These are phyloP conservation scores for Papilio polytes DNA, from an alignment of 1,140 invertebrate species.

Conservation along the genomic window DNA sequence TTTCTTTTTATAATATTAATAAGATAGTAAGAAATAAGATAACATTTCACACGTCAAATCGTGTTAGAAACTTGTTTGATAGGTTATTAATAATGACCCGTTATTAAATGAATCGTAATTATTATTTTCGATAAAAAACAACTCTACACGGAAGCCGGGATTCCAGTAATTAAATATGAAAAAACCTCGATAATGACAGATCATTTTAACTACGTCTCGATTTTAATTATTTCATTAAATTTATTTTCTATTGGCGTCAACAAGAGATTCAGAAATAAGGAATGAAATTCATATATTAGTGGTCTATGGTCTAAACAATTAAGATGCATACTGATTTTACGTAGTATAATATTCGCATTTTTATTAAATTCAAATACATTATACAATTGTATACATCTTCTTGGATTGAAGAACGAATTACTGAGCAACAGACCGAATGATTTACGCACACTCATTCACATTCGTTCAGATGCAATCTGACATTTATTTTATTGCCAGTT, in stretches of 20 bases:
- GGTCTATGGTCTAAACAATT: too few relatives aligned
- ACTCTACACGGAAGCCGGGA: conserved; percentile 64
- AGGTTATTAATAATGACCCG: conserved; percentile 52
- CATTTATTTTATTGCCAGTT: conserved; percentile 38
- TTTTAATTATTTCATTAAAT: neutral
- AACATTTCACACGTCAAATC: conserved; percentile 37
- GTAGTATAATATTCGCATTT: neutral
- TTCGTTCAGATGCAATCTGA: conserved; percentile 29
- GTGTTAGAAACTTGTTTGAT: conserved; percentile 56
- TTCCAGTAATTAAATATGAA: conserved; percentile 56
- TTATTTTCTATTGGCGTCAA: conserved; percentile 33
- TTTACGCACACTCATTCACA: conserved; percentile 22
- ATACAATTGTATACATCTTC: neutral
- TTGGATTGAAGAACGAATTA: conserved; percentile 28
- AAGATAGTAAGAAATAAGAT: neutral
- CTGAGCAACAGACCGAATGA: conserved; percentile 32
- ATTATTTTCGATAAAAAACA: conserved; percentile 67
- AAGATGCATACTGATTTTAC: too few relatives aligned
- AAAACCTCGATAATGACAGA: conserved; percentile 60
- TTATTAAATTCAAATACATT: neutral
- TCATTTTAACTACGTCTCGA: conserved; percentile 48
- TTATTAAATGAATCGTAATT: conserved; percentile 60
- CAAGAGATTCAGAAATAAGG: neutral
- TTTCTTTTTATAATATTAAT: too few relatives aligned
- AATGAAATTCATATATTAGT: too few relatives aligned